Base-by-base conservation (phyloP, 2,888 invertebrate genomes). In the Brenthis daphne region DNA sequence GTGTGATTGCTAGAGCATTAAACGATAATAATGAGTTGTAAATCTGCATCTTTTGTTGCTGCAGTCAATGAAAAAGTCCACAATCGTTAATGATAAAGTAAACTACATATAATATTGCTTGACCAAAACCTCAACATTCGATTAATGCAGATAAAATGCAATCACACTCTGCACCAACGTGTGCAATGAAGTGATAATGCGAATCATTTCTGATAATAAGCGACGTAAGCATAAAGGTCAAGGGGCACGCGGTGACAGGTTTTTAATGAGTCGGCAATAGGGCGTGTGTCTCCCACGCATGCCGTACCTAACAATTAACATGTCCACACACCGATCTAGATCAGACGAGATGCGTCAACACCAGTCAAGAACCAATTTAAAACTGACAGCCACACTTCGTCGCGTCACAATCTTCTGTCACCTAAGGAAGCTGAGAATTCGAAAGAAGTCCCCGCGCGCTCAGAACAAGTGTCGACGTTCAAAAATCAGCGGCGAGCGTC, bases 241-340 rank as follows among this genome's bases (percentile, higher is more conserved):
- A 63, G 69, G 73, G 74, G 75, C 71, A 68, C 16, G 43, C 58
- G 57, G 65, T 63, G 71, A 71, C 70, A 70, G 65, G 67, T 71
- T 63, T 68, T 71, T 71, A 73, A 73, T 67, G 68, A 69, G 68
- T 57, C 60, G 71, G 69, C 72, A 73, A 65, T 58, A 68, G 66
- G 73, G 72, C 71, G 66, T 65, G 75, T 67, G 73, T 78, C 83
- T 80, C 83, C 84, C 80, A 86, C 82, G 82, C 80, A 74, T 65
- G 68, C 72, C 75, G 71, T 69, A 78, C 81, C 79, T 75, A 85
- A 85, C 90, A 90, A 91, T 90, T 91, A 90, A 90, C 87, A 85
- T 87, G 89, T 91, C 88, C 81, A 77, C 86, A 81, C 84, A 77
- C 73, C 76, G 80, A 85, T 88, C 87, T 85, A 89, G 89, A 90